These are phyloP conservation scores for Cerastis leucographa DNA, from an alignment of 2,888 invertebrate species.

Conservation along the genomic window DNA sequence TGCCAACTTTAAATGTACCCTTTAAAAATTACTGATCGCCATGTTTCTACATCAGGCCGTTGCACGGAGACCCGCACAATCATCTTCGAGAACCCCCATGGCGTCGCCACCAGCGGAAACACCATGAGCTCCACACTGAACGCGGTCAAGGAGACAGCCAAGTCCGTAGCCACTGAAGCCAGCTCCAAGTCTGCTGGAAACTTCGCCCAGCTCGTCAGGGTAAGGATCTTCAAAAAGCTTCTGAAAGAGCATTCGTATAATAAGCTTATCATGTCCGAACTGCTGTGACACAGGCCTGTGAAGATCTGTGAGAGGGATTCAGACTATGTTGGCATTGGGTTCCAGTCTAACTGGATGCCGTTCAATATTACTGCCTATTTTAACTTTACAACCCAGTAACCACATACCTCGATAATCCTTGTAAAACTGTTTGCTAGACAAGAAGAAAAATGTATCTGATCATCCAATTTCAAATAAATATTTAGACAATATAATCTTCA, in stretches of 20 bases:
- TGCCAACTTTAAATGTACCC: no score
- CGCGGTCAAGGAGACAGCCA: constrained; percentile 92
- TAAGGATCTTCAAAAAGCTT: constrained; percentile 74
- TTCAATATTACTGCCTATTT: background rate
- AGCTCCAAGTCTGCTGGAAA: constrained; percentile 92
- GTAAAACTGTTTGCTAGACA: background rate
- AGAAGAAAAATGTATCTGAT: background rate
- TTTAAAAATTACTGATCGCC: background rate
- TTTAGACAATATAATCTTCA: background rate
- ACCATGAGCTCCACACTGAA: constrained; percentile 90
- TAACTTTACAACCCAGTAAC: background rate
- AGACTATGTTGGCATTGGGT: background rate
- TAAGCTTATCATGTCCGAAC: background rate
- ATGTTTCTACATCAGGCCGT: constrained; percentile 70
- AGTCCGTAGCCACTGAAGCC: constrained; percentile 91
- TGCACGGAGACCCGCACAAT: constrained; percentile 90
- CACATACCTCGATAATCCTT: background rate
- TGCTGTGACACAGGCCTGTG: background rate
- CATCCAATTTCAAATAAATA: background rate
- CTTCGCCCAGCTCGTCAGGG: constrained; percentile 92
- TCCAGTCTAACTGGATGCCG: background rate
- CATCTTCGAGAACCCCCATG: constrained; percentile 94
- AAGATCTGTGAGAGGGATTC: background rate
- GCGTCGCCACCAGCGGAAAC: constrained; percentile 82
- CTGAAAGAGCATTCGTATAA: background rate